phyloP scores from a whole-genome alignment of 2,888 invertebrate species.

The Drosophila mercatorum region DNA sequence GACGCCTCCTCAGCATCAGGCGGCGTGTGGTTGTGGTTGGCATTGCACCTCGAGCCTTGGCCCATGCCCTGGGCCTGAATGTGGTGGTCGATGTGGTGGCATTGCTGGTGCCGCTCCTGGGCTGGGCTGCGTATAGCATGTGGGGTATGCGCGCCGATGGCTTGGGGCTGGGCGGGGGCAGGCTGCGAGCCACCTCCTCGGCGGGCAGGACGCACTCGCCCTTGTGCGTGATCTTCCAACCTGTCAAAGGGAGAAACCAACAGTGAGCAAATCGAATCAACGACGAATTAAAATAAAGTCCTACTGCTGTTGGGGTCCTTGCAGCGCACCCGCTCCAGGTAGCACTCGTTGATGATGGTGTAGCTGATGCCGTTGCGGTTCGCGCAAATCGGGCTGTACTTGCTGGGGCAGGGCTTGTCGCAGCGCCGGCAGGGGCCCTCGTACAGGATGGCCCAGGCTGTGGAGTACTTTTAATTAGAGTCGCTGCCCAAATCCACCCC shows the following conservation, averaged over 20 bases:
- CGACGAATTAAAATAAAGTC: constrained; percentile 10
- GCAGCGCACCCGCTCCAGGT: constrained; percentile 68
- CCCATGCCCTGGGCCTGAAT: background rate
- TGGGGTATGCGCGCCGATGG: constrained; percentile 29
- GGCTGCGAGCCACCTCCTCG: constrained; percentile 20
- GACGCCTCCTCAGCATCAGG: constrained; percentile 15
- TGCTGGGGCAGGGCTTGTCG: constrained; percentile 58
- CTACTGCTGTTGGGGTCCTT: constrained; percentile 70
- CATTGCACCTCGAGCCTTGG: background rate
- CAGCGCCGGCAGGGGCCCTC: constrained; percentile 68
- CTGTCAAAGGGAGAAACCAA: constrained; percentile 32
- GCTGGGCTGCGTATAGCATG: constrained; percentile 24
- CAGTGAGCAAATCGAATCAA: background rate
- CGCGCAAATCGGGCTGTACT: constrained; percentile 71
- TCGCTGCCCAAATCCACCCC: constrained; percentile 9
- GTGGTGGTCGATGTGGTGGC: background rate
- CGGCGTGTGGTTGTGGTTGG: constrained; percentile 3
- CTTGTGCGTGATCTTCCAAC: constrained; percentile 57
- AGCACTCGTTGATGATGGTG: constrained; percentile 78
- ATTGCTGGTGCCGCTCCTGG: no score
- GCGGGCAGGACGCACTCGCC: constrained; percentile 59
- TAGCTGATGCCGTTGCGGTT: constrained; percentile 67
- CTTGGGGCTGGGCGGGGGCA: constrained; percentile 20
- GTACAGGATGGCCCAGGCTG: constrained; percentile 74
- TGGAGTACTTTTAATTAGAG: constrained; percentile 19